These are phyloP conservation scores for Clostera curtula DNA, from an alignment of 2,888 invertebrate genomes.

Conservation along the genomic window DNA sequence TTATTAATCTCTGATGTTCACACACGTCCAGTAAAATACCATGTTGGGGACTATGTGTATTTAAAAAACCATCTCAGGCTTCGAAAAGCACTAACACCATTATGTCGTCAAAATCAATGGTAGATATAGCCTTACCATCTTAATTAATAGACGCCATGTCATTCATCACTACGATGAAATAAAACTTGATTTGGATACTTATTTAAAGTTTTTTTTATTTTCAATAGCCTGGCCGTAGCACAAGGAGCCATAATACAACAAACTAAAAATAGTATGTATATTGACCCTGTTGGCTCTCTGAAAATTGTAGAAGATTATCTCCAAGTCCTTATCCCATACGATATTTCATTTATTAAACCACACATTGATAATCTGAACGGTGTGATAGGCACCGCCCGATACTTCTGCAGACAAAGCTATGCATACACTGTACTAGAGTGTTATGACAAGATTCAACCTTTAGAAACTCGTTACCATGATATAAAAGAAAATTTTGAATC, in stretches of 20 bases:
- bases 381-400: slow-evolving; percentile 7
- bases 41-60: slow-evolving; percentile 15
- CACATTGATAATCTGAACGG: slow-evolving; percentile 16
- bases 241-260: no score
- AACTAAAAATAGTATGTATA: no score
- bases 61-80: slow-evolving; percentile 16
- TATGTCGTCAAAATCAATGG: no score
- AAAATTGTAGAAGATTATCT: slow-evolving; percentile 12
- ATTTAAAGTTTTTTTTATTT: no score
- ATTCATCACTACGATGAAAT: no score
- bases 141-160: no score
- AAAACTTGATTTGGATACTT: no score
- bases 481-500: slow-evolving; percentile 8
- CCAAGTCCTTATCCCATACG: no score
- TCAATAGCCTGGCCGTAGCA: no score
- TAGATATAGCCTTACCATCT: no score
- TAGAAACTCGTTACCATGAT: not conserved
- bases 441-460: no score
- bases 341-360: slow-evolving; percentile 11
- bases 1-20: slow-evolving; percentile 20
- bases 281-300: slow-evolving; percentile 14
- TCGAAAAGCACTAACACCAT: slow-evolving; percentile 12
- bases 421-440: not conserved
- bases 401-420: slow-evolving; percentile 9
- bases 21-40: slow-evolving; percentile 9